A percentile compares a stretch with the other conserved stretches of the same genome.
phyloP scores from a whole-genome alignment of 2,797 vertebrate genomes.

The Takifugu ocellatus region DNA sequence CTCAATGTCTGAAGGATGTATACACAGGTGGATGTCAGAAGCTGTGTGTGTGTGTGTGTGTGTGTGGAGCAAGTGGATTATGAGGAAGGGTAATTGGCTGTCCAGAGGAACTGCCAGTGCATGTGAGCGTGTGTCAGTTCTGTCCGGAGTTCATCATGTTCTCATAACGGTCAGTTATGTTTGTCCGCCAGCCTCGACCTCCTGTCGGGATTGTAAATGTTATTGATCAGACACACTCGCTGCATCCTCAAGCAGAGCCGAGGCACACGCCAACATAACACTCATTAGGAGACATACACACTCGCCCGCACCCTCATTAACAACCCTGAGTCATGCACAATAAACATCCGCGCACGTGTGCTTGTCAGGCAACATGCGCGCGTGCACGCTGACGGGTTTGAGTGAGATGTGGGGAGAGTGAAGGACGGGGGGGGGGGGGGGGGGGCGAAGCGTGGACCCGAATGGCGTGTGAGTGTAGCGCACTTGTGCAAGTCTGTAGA shows the following conservation, averaged over 20 bases:
- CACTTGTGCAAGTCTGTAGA: constrained; percentile 51
- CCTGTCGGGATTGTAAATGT: constrained; percentile 76
- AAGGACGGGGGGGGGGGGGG: constrained; percentile 52
- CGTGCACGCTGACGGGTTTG: constrained; percentile 40
- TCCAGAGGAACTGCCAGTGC: constrained; percentile 61
- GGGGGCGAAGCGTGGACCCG: constrained; percentile 71
- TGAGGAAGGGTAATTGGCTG: constrained; percentile 72
- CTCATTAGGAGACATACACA: constrained; percentile 70
- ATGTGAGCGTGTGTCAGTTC: constrained; percentile 13
- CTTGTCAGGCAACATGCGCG: constrained; percentile 44
- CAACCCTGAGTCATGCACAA: constrained; percentile 59
- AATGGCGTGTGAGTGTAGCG: constrained; percentile 81
- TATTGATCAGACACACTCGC: constrained; percentile 70
- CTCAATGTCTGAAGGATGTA: constrained; percentile 33
- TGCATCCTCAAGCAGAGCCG: constrained; percentile 60
- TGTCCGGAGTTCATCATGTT: constrained; percentile 72
- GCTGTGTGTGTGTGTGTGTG: constrained; percentile 42
- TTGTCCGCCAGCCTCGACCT: constrained; percentile 64
- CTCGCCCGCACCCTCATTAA: constrained; percentile 65
- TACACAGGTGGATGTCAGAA: constrained; percentile 56
- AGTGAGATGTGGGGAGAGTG: constrained; percentile 47
- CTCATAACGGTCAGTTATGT: constrained; percentile 74
- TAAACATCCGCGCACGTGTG: constrained; percentile 60
- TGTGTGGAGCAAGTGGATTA: constrained; percentile 65
- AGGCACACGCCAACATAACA: constrained; percentile 27